These are phyloP conservation scores for Hypomecis atomaria DNA, from an alignment of 2,888 invertebrate genomes.

Conservation along the genomic window DNA sequence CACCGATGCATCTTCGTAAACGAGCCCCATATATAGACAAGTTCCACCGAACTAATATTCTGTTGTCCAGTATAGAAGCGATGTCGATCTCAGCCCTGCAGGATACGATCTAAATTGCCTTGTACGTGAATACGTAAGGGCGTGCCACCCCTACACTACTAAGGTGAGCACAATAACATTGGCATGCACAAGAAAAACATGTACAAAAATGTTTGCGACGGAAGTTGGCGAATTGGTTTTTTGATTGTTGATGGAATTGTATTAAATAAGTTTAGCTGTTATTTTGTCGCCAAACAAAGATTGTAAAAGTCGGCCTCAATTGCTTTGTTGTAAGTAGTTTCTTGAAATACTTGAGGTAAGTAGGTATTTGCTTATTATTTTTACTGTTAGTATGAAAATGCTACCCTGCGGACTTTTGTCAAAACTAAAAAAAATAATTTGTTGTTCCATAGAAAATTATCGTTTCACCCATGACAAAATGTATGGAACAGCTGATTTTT, in stretches of 20 bases:
- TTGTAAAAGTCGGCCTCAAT: background rate
- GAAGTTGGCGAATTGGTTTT: constrained; percentile 36
- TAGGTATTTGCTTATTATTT: no score
- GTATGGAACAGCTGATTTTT: no score
- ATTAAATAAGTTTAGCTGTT: constrained; percentile 25
- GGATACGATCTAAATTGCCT: constrained; percentile 53
- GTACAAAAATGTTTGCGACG: constrained; percentile 40
- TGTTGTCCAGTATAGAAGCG: constrained; percentile 26
- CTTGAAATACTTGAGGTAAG: no score
- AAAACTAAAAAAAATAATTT: no score
- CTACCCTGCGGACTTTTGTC: no score
- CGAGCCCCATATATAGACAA: background rate
- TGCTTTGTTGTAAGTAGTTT: background rate
- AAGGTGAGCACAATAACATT: constrained; percentile 44
- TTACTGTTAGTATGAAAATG: no score
- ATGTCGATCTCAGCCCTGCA: constrained; percentile 45
- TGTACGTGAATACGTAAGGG: constrained; percentile 45
- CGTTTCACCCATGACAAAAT: no score
- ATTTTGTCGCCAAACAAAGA: constrained; percentile 1
- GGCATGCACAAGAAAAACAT: constrained; percentile 43
- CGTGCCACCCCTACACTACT: constrained; percentile 40
- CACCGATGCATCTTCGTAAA: no score
- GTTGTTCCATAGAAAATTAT: no score
- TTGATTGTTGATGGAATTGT: constrained; percentile 36
- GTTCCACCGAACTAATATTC: background rate